Conservation (phyloP, 2,888 invertebrate species). For the Cylloceria caligata region DNA sequence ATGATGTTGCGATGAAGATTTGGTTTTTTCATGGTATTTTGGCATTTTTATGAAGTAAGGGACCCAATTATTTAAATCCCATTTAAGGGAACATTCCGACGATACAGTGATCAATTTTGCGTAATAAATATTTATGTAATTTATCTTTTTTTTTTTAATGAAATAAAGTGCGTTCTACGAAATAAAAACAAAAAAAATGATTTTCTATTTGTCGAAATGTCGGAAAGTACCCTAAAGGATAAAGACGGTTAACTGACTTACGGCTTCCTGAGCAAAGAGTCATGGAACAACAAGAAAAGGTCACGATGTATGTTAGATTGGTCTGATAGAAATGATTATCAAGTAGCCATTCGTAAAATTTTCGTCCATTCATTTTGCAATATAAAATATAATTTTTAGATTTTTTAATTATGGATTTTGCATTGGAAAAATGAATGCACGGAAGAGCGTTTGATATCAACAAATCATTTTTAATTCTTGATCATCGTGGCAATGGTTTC, state of each 20-base stretch:
- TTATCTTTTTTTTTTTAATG: conserved; percentile 7
- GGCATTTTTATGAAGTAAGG: conserved; percentile 18
- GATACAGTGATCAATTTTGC: conserved; percentile 49
- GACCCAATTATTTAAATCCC: conserved; percentile 42
- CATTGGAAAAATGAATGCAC: conserved; percentile 17
- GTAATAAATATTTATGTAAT: conserved; percentile 48
- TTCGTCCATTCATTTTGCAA: conserved; percentile 35
- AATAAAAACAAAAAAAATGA: too few relatives aligned
- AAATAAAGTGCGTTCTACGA: conserved; percentile 37
- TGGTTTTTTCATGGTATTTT: conserved; percentile 42
- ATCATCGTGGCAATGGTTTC: conserved; percentile 17
- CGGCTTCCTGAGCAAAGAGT: conserved; percentile 89
- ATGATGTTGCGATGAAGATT: conserved; percentile 46
- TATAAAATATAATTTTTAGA: conserved; percentile 25
- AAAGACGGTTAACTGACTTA: conserved; percentile 86
- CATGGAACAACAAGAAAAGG: conserved; percentile 81
- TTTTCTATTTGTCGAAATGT: conserved; percentile 54
- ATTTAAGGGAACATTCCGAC: conserved; percentile 70
- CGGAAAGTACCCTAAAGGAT: conserved; percentile 64
- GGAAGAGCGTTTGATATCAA: conserved; percentile 15
- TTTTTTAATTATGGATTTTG: too few relatives aligned
- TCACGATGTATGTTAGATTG: conserved; percentile 68
- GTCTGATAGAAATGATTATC: conserved; percentile 51
- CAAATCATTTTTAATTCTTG: background rate
- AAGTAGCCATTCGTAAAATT: conserved; percentile 83